Conservation (phyloP, 2,888 invertebrate genomes). For the Gerris lacustris region DNA sequence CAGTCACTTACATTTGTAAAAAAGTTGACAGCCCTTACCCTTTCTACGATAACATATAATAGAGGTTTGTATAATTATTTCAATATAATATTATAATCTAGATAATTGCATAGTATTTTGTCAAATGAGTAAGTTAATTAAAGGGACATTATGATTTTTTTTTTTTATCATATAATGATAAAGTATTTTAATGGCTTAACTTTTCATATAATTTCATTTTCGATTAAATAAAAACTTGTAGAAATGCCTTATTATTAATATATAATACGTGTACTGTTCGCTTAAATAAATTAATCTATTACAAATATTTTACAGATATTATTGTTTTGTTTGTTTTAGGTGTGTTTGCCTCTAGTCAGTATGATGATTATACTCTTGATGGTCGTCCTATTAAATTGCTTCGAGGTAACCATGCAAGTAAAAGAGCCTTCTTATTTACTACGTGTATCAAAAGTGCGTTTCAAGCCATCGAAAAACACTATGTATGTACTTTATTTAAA, state of each 20-base stretch:
- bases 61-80: neutral
- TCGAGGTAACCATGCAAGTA: neutral
- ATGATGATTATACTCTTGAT: neutral
- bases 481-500: neutral
- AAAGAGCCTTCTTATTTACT: neutral
- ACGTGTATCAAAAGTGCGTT: neutral
- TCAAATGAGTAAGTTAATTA: no score
- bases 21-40: neutral
- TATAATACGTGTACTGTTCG: no score
- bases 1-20: neutral
- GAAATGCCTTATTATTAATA: no score
- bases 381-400: neutral
- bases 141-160: no score
- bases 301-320: no score
- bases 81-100: no score
- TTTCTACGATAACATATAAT: slow-evolving; percentile 3
- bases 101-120: no score
- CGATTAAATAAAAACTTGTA: no score
- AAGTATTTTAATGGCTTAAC: no score
- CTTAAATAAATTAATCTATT: no score
- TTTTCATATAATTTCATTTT: no score
- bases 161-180: no score
- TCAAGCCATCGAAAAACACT: neutral
- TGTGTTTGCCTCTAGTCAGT: neutral
- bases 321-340: neutral